Evolutionary conservation across 2,113 vertebrate species (phyloP).

Genomic region (Brachypodius melanocephalos): DNA sequence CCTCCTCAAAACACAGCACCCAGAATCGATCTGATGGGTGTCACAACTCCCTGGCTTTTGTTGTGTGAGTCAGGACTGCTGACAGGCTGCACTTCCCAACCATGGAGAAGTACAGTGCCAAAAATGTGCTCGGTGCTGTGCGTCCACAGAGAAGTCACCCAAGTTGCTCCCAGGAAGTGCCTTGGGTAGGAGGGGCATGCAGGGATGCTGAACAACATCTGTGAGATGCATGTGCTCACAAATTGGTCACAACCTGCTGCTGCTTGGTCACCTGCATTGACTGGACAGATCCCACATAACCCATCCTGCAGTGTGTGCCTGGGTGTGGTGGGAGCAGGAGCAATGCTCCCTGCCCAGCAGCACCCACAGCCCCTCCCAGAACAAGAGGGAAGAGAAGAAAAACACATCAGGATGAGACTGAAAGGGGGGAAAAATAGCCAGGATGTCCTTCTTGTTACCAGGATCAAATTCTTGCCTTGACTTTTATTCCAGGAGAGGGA

Average conservation of each 20-base stretch:
- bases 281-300: not conserved
- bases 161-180: not conserved
- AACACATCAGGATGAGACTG: not conserved
- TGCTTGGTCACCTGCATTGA: not conserved
- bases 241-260: not conserved
- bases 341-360: fast-evolving
- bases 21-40: not conserved
- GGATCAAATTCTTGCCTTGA: not conserved
- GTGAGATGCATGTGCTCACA: fast-evolving
- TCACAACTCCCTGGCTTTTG: not conserved
- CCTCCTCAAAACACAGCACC: not conserved
- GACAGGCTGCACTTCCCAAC: not conserved
- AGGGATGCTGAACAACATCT: not conserved
- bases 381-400: not conserved
- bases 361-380: not conserved
- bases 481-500: not conserved
- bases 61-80: not conserved
- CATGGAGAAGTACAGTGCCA: not conserved
- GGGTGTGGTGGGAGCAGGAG: not conserved
- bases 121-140: fast-evolving
- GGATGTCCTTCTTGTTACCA: not conserved
- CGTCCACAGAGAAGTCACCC: fast-evolving
- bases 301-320: fast-evolving
- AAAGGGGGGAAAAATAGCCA: fast-evolving
- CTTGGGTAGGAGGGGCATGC: fast-evolving